Evolutionary conservation across 2,113 vertebrate species (phyloP).

Genomic region (Gopherus flavomarginatus): DNA sequence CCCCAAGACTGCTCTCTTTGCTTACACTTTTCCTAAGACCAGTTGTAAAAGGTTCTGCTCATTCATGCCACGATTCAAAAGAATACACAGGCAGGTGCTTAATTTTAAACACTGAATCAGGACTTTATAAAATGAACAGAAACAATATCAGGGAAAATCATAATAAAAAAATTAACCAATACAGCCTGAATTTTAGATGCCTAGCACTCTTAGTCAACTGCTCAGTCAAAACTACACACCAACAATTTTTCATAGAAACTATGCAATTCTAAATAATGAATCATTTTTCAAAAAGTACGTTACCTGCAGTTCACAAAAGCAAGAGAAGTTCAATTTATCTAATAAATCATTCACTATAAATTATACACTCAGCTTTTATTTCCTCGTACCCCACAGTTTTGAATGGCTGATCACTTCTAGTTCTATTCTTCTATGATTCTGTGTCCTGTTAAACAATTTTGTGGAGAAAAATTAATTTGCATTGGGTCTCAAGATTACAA

Average conservation of each 20-base stretch:
- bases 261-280: not conserved
- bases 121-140: not conserved
- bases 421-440: too few species aligned
- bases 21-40: not conserved
- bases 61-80: not conserved
- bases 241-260: not conserved
- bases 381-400: not conserved
- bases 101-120: not conserved
- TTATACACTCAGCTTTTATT: not conserved
- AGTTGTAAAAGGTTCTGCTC: not conserved
- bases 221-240: not conserved
- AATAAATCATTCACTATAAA: not conserved
- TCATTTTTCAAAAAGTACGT: not conserved
- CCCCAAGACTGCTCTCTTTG: not conserved
- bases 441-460: not conserved
- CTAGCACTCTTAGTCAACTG: not conserved
- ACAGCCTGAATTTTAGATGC: not conserved
- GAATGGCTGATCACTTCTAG: not conserved
- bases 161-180: not conserved
- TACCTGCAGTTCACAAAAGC: not conserved
- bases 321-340: not conserved
- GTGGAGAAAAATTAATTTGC: not conserved
- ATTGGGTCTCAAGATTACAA: not conserved
- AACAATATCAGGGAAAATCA: not conserved
- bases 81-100: not conserved